Evolutionary conservation across 2,888 invertebrate genomes (phyloP), one percentile per base, ranked within the genome.

Genomic region (Troilus luridus): DNA sequence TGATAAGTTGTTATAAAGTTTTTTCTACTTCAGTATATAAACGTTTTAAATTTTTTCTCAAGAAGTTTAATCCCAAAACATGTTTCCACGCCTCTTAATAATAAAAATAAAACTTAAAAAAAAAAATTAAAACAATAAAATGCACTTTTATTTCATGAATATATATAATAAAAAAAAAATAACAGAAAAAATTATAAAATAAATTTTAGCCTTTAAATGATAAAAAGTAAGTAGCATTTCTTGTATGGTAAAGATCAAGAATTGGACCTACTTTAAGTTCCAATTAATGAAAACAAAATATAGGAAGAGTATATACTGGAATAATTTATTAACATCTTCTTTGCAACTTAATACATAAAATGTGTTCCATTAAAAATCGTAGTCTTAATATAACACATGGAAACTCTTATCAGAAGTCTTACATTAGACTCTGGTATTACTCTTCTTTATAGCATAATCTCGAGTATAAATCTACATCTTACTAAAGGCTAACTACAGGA

Each of bases 401-500:
- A 85, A 85, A 85, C 56, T 58, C 85, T 56, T 85, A 54, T 58
- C 85, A 85, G 85, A 85, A 85, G 85, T 85, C 85, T 85, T 85
- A 85, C 56, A 85, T 56, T 56, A 5, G 85, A 85, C 85, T 85
- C 85, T 58, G 72, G 56, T 85, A 85, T 56, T 85, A 85, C 85
- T 85, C 85, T 85, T 85, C 85, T 85, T 85, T 58, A 85, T 56
- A 85, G 85, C 85, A 89, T 64, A 89, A 81, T 90, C 59, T 60
- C 88, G 81, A 90, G 90, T 90, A 90, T 90, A 90, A 90, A 90
- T 88, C 90, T 90, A 90, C 85, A 58, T 85, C 60, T 85, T 90
- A 90, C 90, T 90, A 90, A 89, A 88, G 77, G 81, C 90, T 90
- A 90, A 90, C 90, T 90, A 90, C 90, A 88, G 81, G 88, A 62